Base-by-base conservation (phyloP, 2,888 invertebrate genomes). In the Tholera decimalis region DNA sequence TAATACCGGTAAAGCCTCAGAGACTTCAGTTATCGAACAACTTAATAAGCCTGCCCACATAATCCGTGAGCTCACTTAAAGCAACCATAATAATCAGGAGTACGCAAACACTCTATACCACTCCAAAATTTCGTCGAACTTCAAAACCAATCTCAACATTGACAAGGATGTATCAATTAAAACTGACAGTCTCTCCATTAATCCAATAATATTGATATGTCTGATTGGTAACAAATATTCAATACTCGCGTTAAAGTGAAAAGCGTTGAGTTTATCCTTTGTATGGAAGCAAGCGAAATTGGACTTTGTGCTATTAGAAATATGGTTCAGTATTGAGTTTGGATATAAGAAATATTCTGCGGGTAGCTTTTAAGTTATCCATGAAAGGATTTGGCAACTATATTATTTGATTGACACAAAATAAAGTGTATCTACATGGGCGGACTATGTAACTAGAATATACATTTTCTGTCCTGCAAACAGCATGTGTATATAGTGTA, bases 121-220 rank as follows among this genome's bases (percentile, higher is more conserved):
- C 72, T 81, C 30, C 22, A 55, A 70, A 66, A 60, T 75, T 75
- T 70, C 64, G 59, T 58, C 64, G 56, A 78, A 72, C 68, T 69
- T 79, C 72, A 73, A 68, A 80, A 77, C 47, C 66, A 77, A 73
- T 74, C 61, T 55, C 51, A 43, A 79, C 82, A 85, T 81, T 85
- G 83, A 86, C 76, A 83, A 85, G 84, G 83, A 87, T 80, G 83
- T 85, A 78, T 87, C 83, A 88, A 92, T 92, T 88, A 87, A 77
- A 87, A 89, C 83, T 90, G 93, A 90, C 93, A 88, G 89, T 82
- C 85, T 86, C 84, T 86, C 80, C 81, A 89, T 86, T 88, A 86
- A 88, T 86, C 85, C 85, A 85, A 86, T 88, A 85, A 86, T 80
- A 85, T 87, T 84, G 83, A 88, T 88, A 88, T 68, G 68, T 66